These are phyloP conservation scores for Lysandra coridon DNA, from an alignment of 2,888 invertebrate species.

Conservation along the genomic window DNA sequence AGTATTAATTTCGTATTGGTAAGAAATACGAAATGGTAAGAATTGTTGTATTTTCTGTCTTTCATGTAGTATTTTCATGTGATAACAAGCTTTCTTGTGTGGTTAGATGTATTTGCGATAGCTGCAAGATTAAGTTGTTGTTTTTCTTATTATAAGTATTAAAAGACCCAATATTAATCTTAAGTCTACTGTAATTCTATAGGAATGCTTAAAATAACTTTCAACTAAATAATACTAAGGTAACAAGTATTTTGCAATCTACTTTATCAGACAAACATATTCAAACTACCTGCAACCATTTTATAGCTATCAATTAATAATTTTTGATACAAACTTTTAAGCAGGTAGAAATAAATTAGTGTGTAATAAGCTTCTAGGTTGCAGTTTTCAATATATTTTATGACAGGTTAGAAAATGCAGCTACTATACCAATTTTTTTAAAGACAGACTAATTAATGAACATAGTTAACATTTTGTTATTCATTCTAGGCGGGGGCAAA, in stretches of 20 bases:
- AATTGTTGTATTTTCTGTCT: background rate
- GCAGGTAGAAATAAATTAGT: background rate
- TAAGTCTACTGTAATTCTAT: background rate
- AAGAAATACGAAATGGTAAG: background rate
- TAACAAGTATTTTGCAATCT: background rate
- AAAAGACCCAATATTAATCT: background rate
- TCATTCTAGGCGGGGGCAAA: slow-evolving; percentile 70
- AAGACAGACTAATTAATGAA: background rate
- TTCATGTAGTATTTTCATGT: background rate
- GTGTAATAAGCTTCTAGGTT: background rate
- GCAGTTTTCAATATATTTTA: background rate
- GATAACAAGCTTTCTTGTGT: background rate
- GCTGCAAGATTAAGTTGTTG: background rate
- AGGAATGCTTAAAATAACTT: background rate
- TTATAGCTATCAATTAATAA: background rate
- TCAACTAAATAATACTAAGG: background rate
- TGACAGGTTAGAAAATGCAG: background rate
- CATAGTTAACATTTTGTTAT: slow-evolving; percentile 8
- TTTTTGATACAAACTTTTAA: background rate
- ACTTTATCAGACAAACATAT: background rate
- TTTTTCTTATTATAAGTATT: background rate
- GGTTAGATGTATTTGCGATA: background rate
- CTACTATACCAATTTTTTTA: background rate
- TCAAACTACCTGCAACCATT: background rate
- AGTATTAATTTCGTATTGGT: background rate